Conservation (phyloP, 2,113 vertebrate species). For the Platichthys flesus region DNA sequence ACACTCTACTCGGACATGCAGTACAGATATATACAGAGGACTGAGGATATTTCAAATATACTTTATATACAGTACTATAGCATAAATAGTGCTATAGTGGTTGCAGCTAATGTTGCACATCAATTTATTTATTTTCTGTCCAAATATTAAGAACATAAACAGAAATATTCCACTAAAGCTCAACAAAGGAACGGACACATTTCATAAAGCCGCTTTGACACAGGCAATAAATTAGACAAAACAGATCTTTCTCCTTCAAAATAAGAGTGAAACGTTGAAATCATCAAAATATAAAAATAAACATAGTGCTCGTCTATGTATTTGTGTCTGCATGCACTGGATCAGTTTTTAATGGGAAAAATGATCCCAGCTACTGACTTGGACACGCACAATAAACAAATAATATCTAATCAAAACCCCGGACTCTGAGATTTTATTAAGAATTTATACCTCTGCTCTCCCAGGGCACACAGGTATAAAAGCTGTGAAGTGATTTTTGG, state of each 20-base stretch:
- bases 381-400: neutral
- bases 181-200: slow-evolving; percentile 6
- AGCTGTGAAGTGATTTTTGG: neutral
- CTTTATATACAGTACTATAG: neutral
- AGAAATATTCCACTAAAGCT: slow-evolving; percentile 44
- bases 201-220: slow-evolving; percentile 27
- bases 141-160: slow-evolving; percentile 21
- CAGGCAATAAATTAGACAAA: slow-evolving; percentile 74
- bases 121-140: slow-evolving; percentile 6
- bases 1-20: neutral
- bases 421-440: neutral
- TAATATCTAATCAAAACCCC: neutral
- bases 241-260: slow-evolving; percentile 48
- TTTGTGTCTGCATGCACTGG: neutral
- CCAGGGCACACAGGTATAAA: neutral
- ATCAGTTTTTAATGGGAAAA: neutral
- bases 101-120: neutral
- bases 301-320: slow-evolving; percentile 21
- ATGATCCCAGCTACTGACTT: neutral
- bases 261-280: slow-evolving; percentile 41
- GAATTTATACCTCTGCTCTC: neutral
- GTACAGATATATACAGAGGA: neutral
- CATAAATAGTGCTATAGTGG: slow-evolving; percentile 14
- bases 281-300: slow-evolving; percentile 34
- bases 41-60: neutral